Base-by-base conservation (phyloP, 2,797 vertebrate species). In the Nyctibius grandis region DNA sequence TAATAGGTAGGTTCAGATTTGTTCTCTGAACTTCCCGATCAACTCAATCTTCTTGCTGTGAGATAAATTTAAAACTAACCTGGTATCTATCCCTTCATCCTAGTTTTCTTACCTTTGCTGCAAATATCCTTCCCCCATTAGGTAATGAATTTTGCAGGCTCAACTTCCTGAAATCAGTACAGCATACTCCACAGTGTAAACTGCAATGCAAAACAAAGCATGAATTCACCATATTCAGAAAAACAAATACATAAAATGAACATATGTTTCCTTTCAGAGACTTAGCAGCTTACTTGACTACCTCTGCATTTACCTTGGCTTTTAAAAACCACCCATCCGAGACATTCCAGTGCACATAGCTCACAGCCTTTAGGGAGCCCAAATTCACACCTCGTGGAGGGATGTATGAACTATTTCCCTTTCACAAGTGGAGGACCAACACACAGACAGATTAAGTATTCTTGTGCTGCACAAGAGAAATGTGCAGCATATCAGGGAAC, bases 161-260 rank as follows among this genome's bases (percentile, higher is more conserved):
- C 63, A 68, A 0, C 19, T 57, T 83, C 29, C 36, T 53, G 33
- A 57, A 42, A 64, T 57, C 85, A 59, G 23, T 51, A 75, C 90
- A 75, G 50, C 61, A 65, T 75, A 77, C 68, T 85, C 21, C 19
- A 31, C 22, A 34, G 21, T 8, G 38, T 68, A 91, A 92, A 29
- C 60, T 75, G 61, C 61, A 78, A 75, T 56, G 76, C 33, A 79
- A 92, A 95, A 91, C 61, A 93, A 91, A 95, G 38, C 22, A n/a
- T 20, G 5, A 64, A 78, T 84, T 88, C 57, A 65, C 11, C 54
- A 50, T 12, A 74, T 57, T 81, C 42, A 61, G 63, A 29, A 38
- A 91, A 80, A 85, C 33, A 91, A 80, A 78, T 65, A 47, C 9
- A 61, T 54, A 44, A 93, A 78, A 72, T 36, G 50, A 91, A n/a